Base-by-base conservation (phyloP, 2,113 vertebrate genomes). In the Notothenia coriiceps region DNA sequence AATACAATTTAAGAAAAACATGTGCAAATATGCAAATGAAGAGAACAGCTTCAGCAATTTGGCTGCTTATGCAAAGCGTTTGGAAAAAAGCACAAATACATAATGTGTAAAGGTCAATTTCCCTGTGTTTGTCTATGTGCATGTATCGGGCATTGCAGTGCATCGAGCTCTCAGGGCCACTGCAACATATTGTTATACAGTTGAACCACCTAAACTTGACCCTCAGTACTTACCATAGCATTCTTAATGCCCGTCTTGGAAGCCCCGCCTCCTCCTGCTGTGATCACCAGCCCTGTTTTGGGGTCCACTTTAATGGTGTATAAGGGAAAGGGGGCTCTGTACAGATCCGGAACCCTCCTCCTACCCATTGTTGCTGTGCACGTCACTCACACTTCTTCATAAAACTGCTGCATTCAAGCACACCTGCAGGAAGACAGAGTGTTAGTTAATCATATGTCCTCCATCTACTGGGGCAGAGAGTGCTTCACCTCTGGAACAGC, bases 211-310 rank as follows among this genome's bases (percentile, higher is more conserved):
- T 4, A 43, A 66, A 44, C 10, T 29, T 29, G 29, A 29, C 29
- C 29, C 29, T 40, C 35, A 47, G 10, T 43, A 82, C 94, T 93
- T 84, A 98, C 97, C 97, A 98, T 89, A 64, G 95, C 97, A 89
- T 99, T 98, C 84, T 96, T 97, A 57, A 99, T 97, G 74, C 98
- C 97, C 0, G 98, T 98, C 82, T 97, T 97, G 72, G 97, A 96
- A 12, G 97, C 95, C 0, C 97, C 98, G 0, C 97, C 97, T 61
- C 98, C 98, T 70, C 97, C 98, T 5, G 96, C 97, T 5, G 96
- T 95, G 56, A 98, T 94, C 67, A 97, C 95, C 64, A 98, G 85
- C 2, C 96, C 94, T 0, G 94, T 89, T 55, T 91, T 87, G 5
- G 94, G 92, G 77, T 97, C 96, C 5, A 97, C 90, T 82, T 94